phyloP scores from a whole-genome alignment of 2,113 vertebrate genomes.

The Callorhinus ursinus region DNA sequence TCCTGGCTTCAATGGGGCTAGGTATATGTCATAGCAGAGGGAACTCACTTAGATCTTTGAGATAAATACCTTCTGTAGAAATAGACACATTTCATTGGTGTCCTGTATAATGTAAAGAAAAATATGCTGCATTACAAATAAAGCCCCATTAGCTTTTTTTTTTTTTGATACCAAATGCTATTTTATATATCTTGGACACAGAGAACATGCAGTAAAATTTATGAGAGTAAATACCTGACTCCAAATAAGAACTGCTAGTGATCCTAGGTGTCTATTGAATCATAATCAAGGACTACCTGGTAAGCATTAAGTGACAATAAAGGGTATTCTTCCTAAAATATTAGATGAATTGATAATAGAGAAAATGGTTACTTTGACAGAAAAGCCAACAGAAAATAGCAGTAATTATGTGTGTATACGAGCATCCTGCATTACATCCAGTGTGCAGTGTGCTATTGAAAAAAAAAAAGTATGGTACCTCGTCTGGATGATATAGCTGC shows the following conservation, averaged over 20 bases:
- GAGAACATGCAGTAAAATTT: conserved; percentile 47
- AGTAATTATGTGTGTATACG: conserved; percentile 42
- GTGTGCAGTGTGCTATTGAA: conserved; percentile 19
- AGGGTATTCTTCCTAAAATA: conserved; percentile 69
- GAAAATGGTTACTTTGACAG: conserved; percentile 64
- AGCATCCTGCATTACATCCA: not conserved
- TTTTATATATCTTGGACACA: conserved; percentile 11
- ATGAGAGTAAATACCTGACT: conserved; percentile 52
- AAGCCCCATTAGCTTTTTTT: not conserved
- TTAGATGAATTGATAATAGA: conserved; percentile 66
- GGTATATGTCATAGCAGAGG: not conserved
- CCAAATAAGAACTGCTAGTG: conserved; percentile 45
- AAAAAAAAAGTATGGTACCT: conserved; percentile 18
- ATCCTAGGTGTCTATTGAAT: conserved; percentile 60
- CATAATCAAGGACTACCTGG: conserved; percentile 62
- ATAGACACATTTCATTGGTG: not conserved
- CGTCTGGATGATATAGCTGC: conserved; percentile 26
- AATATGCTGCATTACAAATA: not conserved
- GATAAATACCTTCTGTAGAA: conserved; percentile 26
- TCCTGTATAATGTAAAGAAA: not conserved
- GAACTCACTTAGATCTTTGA: not conserved
- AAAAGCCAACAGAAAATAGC: conserved; percentile 70
- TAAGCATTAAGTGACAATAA: conserved; percentile 69
- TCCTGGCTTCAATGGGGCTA: conserved; percentile 11
- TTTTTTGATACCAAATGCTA: conserved; percentile 19